Base-by-base conservation (phyloP, 1,140 invertebrate species). In the Hermatobates lingyangjiaoensis region DNA sequence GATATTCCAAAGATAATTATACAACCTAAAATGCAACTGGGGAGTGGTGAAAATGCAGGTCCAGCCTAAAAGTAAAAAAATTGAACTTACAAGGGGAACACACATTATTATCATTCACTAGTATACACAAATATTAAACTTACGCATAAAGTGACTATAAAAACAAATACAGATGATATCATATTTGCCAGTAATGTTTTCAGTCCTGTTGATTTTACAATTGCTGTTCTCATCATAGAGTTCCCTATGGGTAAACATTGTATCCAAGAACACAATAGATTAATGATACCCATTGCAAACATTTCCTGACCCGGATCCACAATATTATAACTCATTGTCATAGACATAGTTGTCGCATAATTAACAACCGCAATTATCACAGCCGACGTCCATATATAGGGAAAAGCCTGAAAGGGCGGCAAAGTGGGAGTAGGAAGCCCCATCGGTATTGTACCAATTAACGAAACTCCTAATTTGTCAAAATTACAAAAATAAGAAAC, bases 191-290 rank as follows among this genome's bases (percentile, higher is more conserved):
- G 26, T 3, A 50, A 40, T 10, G 49, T 54, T 23, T 48, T 51
- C 18, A 51, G 26, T n/a, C 49, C 49, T 15, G 42, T 27, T 20
- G 28, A 51, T 0, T 45, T 25, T 15, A 50, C 53, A 38, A 54
- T 38, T 20, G 38, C 46, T 3, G 53, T 54, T 23, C 53, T 51
- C 53, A 54, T 54, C 53, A 54, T 54, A 14, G 53, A 54, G 27
- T 54, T 54, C n/a, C 53, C 53, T 40, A 54, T 48, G 1, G 49
- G 49, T 18, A 54, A 47, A 23, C 49, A 51, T 34, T 54, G 53
- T 7, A 54, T 45, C 23, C 39, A 47, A 7, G 21, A 2, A 45
- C 53, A 54, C 27, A 54, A 27, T n/a, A 54, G 26, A 48, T 54
- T 54, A 12, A 50, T 15, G 1, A 45, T 28, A 5, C 28, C 27